These are phyloP conservation scores for Agrotis ipsilon DNA, from an alignment of 2,888 invertebrate species.

Conservation along the genomic window DNA sequence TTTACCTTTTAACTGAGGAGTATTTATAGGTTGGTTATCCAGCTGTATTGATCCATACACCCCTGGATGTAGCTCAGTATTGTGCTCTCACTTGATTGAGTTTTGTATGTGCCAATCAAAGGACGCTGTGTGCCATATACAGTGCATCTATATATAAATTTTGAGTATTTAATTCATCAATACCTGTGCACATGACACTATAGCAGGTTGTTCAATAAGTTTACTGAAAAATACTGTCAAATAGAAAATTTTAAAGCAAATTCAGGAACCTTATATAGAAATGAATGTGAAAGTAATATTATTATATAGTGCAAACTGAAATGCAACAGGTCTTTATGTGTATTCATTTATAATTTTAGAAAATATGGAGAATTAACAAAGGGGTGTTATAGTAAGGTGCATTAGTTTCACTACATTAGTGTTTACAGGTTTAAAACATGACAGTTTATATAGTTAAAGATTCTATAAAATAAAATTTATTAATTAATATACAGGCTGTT, in stretches of 20 bases:
- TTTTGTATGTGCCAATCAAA: slow-evolving; percentile 45
- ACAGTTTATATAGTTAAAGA: background rate
- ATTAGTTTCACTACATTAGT: background rate
- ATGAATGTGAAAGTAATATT: slow-evolving; percentile 2
- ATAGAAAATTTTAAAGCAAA: background rate
- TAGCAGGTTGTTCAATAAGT: background rate
- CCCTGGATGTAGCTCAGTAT: slow-evolving; percentile 57
- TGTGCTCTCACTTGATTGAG: slow-evolving; percentile 46
- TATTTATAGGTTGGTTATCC: slow-evolving; percentile 62
- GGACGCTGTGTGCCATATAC: slow-evolving; percentile 41
- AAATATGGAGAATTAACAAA: background rate
- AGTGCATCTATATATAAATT: slow-evolving; percentile 37
- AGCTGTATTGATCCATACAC: slow-evolving; percentile 69
- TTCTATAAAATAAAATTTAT: background rate
- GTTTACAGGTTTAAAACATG: background rate
- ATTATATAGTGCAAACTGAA: background rate
- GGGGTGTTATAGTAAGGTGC: background rate
- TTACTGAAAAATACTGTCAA: background rate
- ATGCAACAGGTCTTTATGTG: slow-evolving; percentile 26
- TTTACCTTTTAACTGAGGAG: slow-evolving; percentile 23
- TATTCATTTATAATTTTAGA: slow-evolving; percentile 9
- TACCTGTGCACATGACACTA: slow-evolving; percentile 9
- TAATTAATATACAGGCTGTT: too few relatives aligned
- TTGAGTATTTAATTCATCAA: slow-evolving; percentile 32
- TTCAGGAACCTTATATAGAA: background rate